phyloP scores from a whole-genome alignment of 2,113 vertebrate species.

The Uropsilus gracilis region DNA sequence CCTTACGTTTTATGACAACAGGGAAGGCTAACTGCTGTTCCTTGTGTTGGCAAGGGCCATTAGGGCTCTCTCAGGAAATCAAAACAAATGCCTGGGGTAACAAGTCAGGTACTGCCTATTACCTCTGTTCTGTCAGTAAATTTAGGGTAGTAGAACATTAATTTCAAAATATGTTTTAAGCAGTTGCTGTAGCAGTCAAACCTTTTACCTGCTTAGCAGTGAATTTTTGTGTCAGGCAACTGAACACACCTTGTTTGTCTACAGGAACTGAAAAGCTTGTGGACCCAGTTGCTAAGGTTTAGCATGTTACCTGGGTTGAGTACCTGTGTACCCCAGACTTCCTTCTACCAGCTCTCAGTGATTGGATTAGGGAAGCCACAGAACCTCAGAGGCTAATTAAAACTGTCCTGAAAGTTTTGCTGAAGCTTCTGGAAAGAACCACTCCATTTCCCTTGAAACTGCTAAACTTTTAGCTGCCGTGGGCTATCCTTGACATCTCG shows the following conservation, averaged over 20 bases:
- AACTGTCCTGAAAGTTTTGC: too few species aligned
- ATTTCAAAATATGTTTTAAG: not conserved
- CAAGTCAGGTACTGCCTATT: not conserved
- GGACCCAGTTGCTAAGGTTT: too few species aligned
- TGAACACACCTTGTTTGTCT: not conserved
- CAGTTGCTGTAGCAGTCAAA: not conserved
- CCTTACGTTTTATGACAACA: not conserved
- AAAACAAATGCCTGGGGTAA: not conserved
- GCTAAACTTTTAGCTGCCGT: too few species aligned
- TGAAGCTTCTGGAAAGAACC: too few species aligned
- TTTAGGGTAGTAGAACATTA: not conserved
- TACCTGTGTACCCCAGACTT: too few species aligned
- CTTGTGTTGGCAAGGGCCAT: conserved; percentile 37
- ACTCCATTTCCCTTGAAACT: too few species aligned
- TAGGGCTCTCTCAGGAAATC: conserved; percentile 51
- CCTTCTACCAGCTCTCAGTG: too few species aligned
- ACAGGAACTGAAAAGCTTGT: not conserved
- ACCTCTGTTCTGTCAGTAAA: not conserved
- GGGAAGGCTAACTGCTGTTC: not conserved
- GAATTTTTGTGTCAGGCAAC: not conserved
- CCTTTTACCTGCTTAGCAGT: not conserved
- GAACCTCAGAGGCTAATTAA: too few species aligned
- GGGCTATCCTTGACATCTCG: too few species aligned
- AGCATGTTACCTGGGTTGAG: too few species aligned
- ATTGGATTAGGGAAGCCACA: too few species aligned